Base-by-base conservation (phyloP, 2,113 vertebrate species). In the Blennius ocellaris region DNA sequence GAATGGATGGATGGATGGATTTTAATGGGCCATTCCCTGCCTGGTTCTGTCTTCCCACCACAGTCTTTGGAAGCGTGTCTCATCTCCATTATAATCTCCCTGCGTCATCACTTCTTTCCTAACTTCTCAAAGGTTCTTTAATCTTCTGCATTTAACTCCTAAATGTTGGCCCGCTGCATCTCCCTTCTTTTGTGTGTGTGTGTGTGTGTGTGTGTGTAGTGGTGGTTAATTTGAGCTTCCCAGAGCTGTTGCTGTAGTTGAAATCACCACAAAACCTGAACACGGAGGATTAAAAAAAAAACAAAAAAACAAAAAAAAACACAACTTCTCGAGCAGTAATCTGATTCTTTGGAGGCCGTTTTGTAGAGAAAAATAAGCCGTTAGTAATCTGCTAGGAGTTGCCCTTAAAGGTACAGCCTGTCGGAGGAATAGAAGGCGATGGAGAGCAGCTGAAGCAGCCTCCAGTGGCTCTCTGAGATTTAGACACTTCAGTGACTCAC, bases 161-260 rank as follows among this genome's bases (percentile, higher is more conserved):
- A 39, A 30, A 30, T 30, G 2, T 30, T 62, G 52, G 59, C 66
- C 59, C 57, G 66, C 50, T 75, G 45, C 59, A 69, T 63, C 62
- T 81, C 64, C 72, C 73, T 90, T 77, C 76, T n/a, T 73, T 63
- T 83, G 48, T 55, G 30, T 15, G 21, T n/a, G n/a, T n/a, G n/a
- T n/a, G n/a, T n/a, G n/a, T n/a, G n/a, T n/a, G n/a, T n/a, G n/a
- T n/a, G n/a, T n/a, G 21, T 30, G 21, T 30, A 30, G 21, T 21
- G 70, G 59, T 81, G 14, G 61, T 80, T 64, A 63, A 80, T 84
- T 86, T 69, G 87, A 76, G 76, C 86, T 81, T 77, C 37, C 73
- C 73, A 41, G 65, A 69, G 60, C n/a, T 53, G 55, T 39, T 73
- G 61, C 54, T 59, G 65, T 47, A 12, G 53, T 30, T 54, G 12